phyloP scores from a whole-genome alignment of 2,888 invertebrate genomes.

The Pollenia amentaria region DNA sequence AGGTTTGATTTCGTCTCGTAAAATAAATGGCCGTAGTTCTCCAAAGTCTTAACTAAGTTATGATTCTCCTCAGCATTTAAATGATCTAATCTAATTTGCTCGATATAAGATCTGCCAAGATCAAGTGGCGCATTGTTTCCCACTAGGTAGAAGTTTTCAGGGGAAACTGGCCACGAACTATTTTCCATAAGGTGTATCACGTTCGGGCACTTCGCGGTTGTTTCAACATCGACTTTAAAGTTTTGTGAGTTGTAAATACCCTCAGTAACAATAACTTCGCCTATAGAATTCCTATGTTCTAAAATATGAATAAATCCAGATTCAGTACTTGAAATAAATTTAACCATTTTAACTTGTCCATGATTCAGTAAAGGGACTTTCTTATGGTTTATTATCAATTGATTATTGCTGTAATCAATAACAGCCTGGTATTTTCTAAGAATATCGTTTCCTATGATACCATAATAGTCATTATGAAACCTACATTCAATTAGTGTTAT shows the following conservation, averaged over 20 bases:
- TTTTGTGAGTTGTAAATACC: not conserved
- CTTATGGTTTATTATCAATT: not conserved
- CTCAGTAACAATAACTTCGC: not conserved
- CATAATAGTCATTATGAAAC: no score
- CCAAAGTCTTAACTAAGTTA: not conserved
- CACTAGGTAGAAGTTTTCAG: constrained; percentile 27
- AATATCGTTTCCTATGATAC: no score
- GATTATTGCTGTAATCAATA: not conserved
- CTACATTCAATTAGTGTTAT: no score
- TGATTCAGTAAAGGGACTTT: not conserved
- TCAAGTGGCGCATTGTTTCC: constrained; percentile 15
- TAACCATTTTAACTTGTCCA: no score
- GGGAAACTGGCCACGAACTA: constrained; percentile 43
- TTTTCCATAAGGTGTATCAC: constrained; percentile 4
- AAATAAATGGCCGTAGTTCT: constrained; percentile 20
- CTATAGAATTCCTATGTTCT: not conserved
- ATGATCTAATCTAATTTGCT: no score
- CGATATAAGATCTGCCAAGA: no score
- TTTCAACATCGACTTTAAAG: constrained; percentile 10
- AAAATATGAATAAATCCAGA: constrained; percentile 20
- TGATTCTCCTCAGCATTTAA: constrained; percentile 35
- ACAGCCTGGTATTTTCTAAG: no score
- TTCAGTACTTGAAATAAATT: no score
- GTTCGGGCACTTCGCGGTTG: not conserved
- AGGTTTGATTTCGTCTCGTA: constrained; percentile 14